A percentile compares a stretch with the other conserved stretches of the same genome.
phyloP scores from a whole-genome alignment of 2,797 vertebrate genomes.

The Mus minutoides region DNA sequence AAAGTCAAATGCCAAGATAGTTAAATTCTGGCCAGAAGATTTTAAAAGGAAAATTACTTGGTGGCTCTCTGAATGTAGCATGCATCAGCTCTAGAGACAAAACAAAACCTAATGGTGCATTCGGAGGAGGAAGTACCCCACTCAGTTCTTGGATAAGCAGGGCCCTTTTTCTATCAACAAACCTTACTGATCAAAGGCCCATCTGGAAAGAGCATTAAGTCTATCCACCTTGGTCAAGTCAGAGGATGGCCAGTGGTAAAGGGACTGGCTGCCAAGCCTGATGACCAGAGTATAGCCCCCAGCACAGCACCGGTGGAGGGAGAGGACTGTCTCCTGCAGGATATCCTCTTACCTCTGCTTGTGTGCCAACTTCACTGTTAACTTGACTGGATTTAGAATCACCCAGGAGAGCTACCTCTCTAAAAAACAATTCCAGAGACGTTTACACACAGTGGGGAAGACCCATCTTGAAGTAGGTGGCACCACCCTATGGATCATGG shows the following conservation, averaged over 20 bases:
- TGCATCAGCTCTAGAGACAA: neutral
- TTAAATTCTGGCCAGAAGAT: neutral
- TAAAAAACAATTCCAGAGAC: neutral
- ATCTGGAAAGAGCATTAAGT: slow-evolving; percentile 16
- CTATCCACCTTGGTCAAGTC: neutral
- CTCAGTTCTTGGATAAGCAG: neutral
- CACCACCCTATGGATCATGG: neutral
- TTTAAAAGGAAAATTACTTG: neutral
- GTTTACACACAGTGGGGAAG: no score
- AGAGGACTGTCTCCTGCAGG: neutral
- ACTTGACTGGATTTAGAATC: neutral
- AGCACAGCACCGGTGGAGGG: no score
- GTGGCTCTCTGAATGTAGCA: neutral
- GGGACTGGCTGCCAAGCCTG: neutral
- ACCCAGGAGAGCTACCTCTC: neutral
- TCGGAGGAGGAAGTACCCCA: neutral
- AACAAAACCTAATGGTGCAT: neutral
- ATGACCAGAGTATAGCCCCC: neutral
- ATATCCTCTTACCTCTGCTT: neutral
- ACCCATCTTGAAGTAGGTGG: no score
- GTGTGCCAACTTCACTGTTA: neutral
- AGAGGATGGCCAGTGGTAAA: neutral
- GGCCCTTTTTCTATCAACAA: slow-evolving; percentile 39
- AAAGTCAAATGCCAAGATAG: neutral
- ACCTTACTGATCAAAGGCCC: neutral